Evolutionary conservation across 2,888 invertebrate genomes (phyloP), one percentile per base, ranked within the genome.

Genomic region (Malthinus flaveolus): DNA sequence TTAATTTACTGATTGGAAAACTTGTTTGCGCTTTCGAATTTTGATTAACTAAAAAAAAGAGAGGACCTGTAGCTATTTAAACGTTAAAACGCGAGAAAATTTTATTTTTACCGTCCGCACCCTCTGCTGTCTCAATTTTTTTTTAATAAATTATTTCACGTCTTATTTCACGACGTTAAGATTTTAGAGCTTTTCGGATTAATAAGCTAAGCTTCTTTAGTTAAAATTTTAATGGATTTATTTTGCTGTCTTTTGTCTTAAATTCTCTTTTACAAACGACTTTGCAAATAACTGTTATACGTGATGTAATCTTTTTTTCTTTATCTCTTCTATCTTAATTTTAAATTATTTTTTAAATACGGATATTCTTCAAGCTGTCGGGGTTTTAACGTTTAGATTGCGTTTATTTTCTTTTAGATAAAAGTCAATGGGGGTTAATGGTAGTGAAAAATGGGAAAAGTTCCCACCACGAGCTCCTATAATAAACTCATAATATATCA

Each of bases 1-100:
- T 68, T 62, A 62, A 66, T 67, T 68, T 66, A 59, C 66, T 65
- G 65, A 68, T 67, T 67, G 65, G 59, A 56, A 54, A 58, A 59
- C 60, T 58, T 57, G 51, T 60, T 58, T 60, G 59, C 48, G 55
- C 57, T 50, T 55, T 50, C 32, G 54, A 57, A 61, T 64, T 66
- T 63, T 62, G 42, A 56, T 59, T 55, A 60, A 56, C 57, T 61
- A 60, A 60, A 44, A 33, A 42, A 32, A 15, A 9, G 23, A 39
- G 39, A 31, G 15, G 9, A 49, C 37, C 23, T 31, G 13, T 12
- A 12, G 11, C 32, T 12, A 12, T 12, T 36, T 12, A 10, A 36
- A 10, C 12, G 10, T 36, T n/a, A 7, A 10, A 36, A 36, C 12
- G 12, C 1, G 1, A 36, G 12, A 8, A n/a, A 7, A 6, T 1